phyloP scores from a whole-genome alignment of 1,140 invertebrate genomes.

The Scaptomyza hsui region DNA sequence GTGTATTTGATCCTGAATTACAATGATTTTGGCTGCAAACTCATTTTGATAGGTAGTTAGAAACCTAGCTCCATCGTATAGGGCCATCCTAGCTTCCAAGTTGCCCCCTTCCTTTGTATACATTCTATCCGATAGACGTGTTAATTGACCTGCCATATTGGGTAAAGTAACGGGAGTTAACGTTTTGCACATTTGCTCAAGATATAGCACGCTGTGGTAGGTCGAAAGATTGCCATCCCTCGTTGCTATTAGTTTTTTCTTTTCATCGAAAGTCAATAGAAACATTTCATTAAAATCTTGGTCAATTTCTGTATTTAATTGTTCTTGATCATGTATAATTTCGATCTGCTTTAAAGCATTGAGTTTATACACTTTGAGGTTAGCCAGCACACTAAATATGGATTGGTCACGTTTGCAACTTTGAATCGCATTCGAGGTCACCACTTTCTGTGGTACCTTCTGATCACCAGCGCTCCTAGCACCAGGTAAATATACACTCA shows the following conservation, averaged over 20 bases:
- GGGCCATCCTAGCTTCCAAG: neutral
- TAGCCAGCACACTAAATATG: constrained; percentile 88
- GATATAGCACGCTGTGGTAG: constrained; percentile 29
- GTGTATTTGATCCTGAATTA: constrained; percentile 84
- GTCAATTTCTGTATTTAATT: constrained; percentile 64
- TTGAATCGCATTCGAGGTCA: constrained; percentile 82
- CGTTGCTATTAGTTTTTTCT: constrained; percentile 85
- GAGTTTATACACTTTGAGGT: constrained; percentile 75
- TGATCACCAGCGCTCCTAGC: neutral
- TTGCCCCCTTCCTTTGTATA: neutral
- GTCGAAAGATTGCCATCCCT: constrained; percentile 80
- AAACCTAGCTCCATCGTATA: neutral
- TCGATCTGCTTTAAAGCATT: constrained; percentile 13
- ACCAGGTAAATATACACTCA: neutral
- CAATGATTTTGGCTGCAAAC: constrained; percentile 34
- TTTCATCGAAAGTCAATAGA: constrained; percentile 86
- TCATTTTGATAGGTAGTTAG: constrained; percentile 85
- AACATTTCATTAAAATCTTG: constrained; percentile 82
- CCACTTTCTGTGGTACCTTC: constrained; percentile 35
- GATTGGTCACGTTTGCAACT: constrained; percentile 90
- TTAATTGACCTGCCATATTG: too few species aligned
- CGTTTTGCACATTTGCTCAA: constrained; percentile 85
- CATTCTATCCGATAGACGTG: neutral
- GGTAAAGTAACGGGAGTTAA: constrained; percentile 65
- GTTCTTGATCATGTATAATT: constrained; percentile 62